Evolutionary conservation across 1,140 invertebrate genomes (phyloP), one percentile per base, ranked within the genome.

Genomic region (Carcinoscorpius rotundicauda): DNA sequence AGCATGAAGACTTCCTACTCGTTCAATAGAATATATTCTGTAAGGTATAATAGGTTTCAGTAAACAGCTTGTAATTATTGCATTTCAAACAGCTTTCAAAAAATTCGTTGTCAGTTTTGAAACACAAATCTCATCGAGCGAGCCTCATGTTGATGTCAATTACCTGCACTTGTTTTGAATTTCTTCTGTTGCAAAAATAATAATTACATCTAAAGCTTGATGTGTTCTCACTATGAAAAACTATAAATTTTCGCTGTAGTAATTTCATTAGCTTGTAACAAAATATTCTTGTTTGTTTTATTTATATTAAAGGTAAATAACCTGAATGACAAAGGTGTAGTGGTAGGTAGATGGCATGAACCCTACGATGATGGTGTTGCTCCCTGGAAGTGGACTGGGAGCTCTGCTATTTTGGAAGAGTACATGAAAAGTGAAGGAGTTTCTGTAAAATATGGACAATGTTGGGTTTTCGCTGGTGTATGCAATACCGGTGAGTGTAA

Each of bases 391-490:
- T 4, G 85, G 85, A 85, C 82, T 50, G 85, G 85, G 8, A 84
- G 82, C 52, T 80, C 82, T 4, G 78, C 80, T 9, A 86, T 87
- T 69, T 72, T 86, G 9, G 78, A 82, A 55, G 73, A 85, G 68
- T 87, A 81, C 73, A 74, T 84, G 60, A 78, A 81, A 64, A 82
- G 78, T 0, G 77, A 81, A 72, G 72, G 76, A 65, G 53, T 8
- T 8, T 78, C 83, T n/a, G 86, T 88, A n/a, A 82, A 81, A 49
- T 89, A 85, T 73, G 87, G 86, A 4, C 87, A 89, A 72, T 89
- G 87, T 73, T 89, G 86, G 86, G 86, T 88, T 0, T 88, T 88
- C 72, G 82, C 86, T 58, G 86, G 84, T 11, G 81, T 89, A n/a
- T 77, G 83, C 9, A 86, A 83, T 50, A 84, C 85, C 70, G 80